These are phyloP conservation scores for Pagetopsis macropterus DNA, from an alignment of 2,797 vertebrate species.

Conservation along the genomic window DNA sequence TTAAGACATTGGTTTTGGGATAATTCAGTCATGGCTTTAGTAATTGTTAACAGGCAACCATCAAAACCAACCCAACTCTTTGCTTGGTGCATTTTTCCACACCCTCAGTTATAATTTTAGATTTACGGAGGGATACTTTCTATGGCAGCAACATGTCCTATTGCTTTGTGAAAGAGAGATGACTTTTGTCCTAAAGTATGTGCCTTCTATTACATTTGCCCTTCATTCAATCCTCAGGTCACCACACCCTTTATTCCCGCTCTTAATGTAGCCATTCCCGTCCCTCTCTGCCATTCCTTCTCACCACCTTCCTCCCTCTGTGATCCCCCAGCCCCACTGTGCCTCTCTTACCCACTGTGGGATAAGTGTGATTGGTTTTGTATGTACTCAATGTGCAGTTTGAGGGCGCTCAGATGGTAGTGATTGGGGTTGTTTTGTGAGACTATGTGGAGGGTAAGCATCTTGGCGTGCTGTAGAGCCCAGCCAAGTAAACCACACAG, in stretches of 20 bases:
- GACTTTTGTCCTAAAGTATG: conserved; percentile 67
- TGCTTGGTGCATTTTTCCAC: conserved; percentile 63
- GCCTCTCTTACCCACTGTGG: conserved; percentile 62
- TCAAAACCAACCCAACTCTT: conserved; percentile 67
- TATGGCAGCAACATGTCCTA: conserved; percentile 59
- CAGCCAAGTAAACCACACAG: conserved; percentile 78
- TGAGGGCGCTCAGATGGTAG: conserved; percentile 82
- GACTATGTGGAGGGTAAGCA: conserved; percentile 79
- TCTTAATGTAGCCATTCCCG: conserved; percentile 51
- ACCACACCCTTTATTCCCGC: conserved; percentile 58
- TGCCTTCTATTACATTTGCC: conserved; percentile 64
- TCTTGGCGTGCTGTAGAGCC: conserved; percentile 79
- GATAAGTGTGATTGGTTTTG: conserved; percentile 74
- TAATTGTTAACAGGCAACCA: conserved; percentile 82
- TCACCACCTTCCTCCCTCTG: conserved; percentile 52
- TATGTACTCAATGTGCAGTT: conserved; percentile 72
- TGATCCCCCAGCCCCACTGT: conserved; percentile 44
- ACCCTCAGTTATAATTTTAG: conserved; percentile 77
- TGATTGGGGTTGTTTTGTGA: conserved; percentile 81
- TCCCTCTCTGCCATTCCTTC: conserved; percentile 50
- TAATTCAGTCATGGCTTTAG: conserved; percentile 76
- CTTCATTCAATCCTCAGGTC: conserved; percentile 53
- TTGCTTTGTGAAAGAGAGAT: conserved; percentile 55
- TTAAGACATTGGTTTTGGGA: conserved; percentile 73
- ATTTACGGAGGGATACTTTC: conserved; percentile 75